These are phyloP conservation scores for Maconellicoccus hirsutus DNA, from an alignment of 1,140 invertebrate genomes.

Conservation along the genomic window DNA sequence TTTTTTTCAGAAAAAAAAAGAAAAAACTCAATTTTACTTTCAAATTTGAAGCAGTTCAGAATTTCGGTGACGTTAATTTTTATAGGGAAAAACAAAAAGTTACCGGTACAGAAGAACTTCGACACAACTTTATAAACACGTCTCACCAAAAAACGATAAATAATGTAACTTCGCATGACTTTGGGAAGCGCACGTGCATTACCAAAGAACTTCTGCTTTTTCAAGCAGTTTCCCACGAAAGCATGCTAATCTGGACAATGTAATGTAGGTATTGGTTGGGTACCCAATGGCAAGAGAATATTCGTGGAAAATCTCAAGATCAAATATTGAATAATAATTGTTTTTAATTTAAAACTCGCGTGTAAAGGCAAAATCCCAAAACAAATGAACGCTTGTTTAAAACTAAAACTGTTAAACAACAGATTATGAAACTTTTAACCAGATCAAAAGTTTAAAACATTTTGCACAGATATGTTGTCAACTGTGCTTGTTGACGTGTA, in stretches of 20 bases:
- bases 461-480: not conserved
- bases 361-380: not conserved
- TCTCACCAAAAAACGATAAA: conserved; percentile 9
- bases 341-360: not conserved
- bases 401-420: not conserved
- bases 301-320: not conserved
- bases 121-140: not conserved
- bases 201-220: too few species aligned
- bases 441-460: not conserved
- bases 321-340: not conserved
- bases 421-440: not conserved
- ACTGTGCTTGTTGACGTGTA: not conserved
- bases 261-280: too few species aligned
- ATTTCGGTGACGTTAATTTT: not conserved
- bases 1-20: too few species aligned
- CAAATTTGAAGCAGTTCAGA: not conserved
- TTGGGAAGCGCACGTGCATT: not conserved
- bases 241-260: not conserved
- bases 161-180: not conserved
- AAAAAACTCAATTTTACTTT: not conserved
- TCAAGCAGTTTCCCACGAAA: too few species aligned
- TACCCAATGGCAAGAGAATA: too few species aligned
- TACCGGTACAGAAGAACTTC: not conserved
- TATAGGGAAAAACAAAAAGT: not conserved
- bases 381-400: not conserved